Evolutionary conservation across 1,140 invertebrate genomes (phyloP), one percentile per base, ranked within the genome.

Genomic region (Hypsibius dujardini): DNA sequence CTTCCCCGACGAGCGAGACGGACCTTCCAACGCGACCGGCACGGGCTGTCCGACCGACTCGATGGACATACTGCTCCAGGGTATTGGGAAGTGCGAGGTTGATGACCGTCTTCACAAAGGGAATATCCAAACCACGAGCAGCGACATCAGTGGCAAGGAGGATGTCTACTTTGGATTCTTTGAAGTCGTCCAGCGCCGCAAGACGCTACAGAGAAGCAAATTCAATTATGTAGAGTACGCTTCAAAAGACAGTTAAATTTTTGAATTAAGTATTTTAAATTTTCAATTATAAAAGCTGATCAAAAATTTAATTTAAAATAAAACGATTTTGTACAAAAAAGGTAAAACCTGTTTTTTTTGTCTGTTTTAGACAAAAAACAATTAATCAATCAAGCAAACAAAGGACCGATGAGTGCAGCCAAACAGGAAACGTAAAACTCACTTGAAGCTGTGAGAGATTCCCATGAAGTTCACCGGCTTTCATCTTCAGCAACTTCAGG

Each of bases 121-220:
- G 86, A 75, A 98, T 98, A 80, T 98, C 95, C 46, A 98, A 83
- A 80, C 95, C 95, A 80, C 95, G 83, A 46, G 95, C 92, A 2
- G 94, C 94, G 45, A 98, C 88, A 83, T 98, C 95, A 1, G 95
- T 98, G 0, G 92, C 92, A 70, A 97, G 85, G 28, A 98, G 81
- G 2, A 98, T 85, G 81, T 97, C 92, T 47, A 92, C 85, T 77
- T 87, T 84, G 76, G 90, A 87, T 12, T 92, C 87, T 78, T 90
- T 91, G 77, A 97, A 96, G 75, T 86, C 86, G 74, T 87, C 85
- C n/a, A 96, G 82, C 12, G 72, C 2, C 15, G n/a, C 14, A 47
- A 74, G 42, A 47, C 45, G 59, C 46, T 74, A 71, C 73, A 46
- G 15, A 46, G 40, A 69, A 40, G 14, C 46, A 7, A 12, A 15